phyloP scores from a whole-genome alignment of 2,797 vertebrate species.

The Bucorvus abyssinicus region DNA sequence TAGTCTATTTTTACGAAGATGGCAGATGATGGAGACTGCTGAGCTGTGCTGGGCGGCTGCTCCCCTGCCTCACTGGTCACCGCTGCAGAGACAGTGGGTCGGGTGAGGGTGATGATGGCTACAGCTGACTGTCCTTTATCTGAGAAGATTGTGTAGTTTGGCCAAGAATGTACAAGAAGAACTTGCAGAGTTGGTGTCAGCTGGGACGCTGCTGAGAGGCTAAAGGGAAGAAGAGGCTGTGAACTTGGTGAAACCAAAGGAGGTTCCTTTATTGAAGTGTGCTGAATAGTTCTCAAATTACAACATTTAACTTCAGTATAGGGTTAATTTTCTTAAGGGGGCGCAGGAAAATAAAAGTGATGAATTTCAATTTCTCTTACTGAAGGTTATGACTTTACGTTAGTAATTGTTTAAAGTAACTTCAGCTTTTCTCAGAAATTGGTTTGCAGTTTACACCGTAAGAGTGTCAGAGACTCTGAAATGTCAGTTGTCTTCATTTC shows the following conservation, averaged over 20 bases:
- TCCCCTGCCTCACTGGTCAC: fast-evolving
- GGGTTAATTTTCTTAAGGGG: background rate
- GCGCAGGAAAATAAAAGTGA: background rate
- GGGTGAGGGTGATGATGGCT: background rate
- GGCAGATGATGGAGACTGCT: background rate
- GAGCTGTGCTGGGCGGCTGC: background rate
- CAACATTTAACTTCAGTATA: background rate
- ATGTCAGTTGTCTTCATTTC: background rate
- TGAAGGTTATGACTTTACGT: background rate
- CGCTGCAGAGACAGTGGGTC: fast-evolving
- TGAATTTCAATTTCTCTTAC: background rate
- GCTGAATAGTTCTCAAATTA: background rate
- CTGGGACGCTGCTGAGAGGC: background rate
- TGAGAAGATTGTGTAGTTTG: background rate
- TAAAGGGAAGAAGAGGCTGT: background rate
- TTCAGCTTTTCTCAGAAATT: background rate
- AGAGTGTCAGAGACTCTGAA: background rate
- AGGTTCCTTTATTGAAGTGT: background rate
- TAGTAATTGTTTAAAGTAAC: background rate
- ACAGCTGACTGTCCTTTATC: background rate
- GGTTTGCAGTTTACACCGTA: fast-evolving
- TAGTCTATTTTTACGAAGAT: fast-evolving
- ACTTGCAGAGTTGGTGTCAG: background rate
- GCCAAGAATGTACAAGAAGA: background rate
- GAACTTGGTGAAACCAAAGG: background rate